Evolutionary conservation across 2,113 vertebrate genomes (phyloP).

Genomic region (Stictonetta naevosa): DNA sequence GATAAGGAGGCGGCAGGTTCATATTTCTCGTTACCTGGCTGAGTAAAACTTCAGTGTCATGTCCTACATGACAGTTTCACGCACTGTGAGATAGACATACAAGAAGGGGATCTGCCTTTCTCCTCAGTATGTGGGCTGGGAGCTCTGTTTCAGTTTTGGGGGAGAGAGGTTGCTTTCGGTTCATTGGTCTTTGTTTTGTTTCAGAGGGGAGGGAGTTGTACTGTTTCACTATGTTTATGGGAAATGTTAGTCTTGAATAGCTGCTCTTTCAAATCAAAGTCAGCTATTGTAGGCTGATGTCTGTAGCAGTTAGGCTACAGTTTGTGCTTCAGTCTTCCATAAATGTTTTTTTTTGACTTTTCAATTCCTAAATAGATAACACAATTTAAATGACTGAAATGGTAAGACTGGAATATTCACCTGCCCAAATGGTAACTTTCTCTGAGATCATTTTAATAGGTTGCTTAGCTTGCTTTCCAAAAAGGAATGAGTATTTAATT

Average conservation of each 20-base stretch:
- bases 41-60: not conserved
- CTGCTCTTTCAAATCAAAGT: not conserved
- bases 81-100: not conserved
- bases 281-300: not conserved
- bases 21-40: not conserved
- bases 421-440: not conserved
- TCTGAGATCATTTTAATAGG: not conserved
- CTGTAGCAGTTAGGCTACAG: not conserved
- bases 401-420: not conserved
- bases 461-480: slow-evolving; percentile 11
- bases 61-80: not conserved
- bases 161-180: not conserved
- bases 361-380: not conserved
- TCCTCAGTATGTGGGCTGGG: not conserved
- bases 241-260: not conserved
- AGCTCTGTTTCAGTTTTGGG: not conserved
- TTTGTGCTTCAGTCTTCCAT: not conserved
- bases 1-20: not conserved
- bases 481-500: slow-evolving; percentile 21
- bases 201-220: not conserved
- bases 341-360: not conserved
- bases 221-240: not conserved
- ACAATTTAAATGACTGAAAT: not conserved
- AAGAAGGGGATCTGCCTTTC: not conserved
- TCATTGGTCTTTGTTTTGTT: not conserved